Evolutionary conservation across 1,140 invertebrate genomes (phyloP).

Genomic region (Asobara japonica): DNA sequence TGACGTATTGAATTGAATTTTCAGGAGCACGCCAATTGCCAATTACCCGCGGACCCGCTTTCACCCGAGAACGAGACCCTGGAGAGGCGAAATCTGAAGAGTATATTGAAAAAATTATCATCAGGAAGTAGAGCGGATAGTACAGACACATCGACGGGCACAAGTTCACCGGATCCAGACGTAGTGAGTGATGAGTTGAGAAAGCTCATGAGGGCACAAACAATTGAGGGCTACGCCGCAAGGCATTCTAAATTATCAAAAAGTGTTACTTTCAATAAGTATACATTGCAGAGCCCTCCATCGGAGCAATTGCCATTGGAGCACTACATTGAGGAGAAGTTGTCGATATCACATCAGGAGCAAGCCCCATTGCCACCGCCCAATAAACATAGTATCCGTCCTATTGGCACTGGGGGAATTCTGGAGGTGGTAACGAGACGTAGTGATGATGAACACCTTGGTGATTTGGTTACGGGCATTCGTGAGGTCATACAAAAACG

Average conservation of each 20-base stretch:
- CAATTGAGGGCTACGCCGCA: conserved; percentile 86
- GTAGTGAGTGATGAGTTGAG: conserved; percentile 69
- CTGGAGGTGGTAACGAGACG: conserved; percentile 51
- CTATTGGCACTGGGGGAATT: conserved; percentile 55
- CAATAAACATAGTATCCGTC: conserved; percentile 63
- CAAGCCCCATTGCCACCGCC: conserved; percentile 58
- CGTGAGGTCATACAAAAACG: conserved; percentile 79
- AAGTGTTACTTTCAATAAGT: conserved; percentile 87
- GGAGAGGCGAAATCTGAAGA: conserved; percentile 83
- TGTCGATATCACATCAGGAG: conserved; percentile 47
- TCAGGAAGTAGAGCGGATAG: conserved; percentile 68
- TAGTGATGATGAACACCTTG: conserved; percentile 78
- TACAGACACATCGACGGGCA: conserved; percentile 54
- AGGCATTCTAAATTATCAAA: conserved; percentile 87
- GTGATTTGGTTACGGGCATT: conserved; percentile 78
- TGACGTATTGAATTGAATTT: conserved; percentile 12
- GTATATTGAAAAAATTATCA: conserved; percentile 84
- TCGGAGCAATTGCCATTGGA: conserved; percentile 52
- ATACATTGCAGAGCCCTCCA: conserved; percentile 83
- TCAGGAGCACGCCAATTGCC: conserved; percentile 38
- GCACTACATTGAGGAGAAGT: conserved; percentile 37
- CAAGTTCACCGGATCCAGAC: conserved; percentile 57
- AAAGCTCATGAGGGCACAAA: conserved; percentile 79
- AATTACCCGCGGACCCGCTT: conserved; percentile 47
- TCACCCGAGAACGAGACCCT: conserved; percentile 85